Evolutionary conservation across 2,113 vertebrate genomes (phyloP).

Genomic region (Chiloscyllium plagiosum): DNA sequence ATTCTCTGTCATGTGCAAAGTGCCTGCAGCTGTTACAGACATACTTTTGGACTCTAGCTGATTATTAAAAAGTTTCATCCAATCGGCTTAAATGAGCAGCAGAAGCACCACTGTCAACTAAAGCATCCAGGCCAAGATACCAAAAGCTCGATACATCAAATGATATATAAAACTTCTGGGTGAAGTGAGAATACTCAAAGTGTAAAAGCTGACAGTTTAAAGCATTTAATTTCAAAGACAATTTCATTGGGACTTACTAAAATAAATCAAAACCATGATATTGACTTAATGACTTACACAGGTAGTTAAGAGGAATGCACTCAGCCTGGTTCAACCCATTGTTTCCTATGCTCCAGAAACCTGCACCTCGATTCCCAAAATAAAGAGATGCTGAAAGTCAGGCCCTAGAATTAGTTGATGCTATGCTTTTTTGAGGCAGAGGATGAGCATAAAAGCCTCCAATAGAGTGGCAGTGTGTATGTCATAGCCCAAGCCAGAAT

Average conservation of each 20-base stretch:
- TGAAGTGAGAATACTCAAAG: not conserved
- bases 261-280: not conserved
- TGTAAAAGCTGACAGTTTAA: not conserved
- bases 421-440: not conserved
- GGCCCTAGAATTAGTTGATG: not conserved
- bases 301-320: not conserved
- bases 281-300: not conserved
- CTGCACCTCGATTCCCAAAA: not conserved
- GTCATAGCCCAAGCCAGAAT: not conserved
- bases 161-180: not conserved
- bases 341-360: not conserved
- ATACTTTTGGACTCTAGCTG: conserved; percentile 3
- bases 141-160: not conserved
- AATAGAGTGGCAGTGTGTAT: not conserved
- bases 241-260: not conserved
- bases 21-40: not conserved
- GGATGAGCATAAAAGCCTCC: not conserved
- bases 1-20: not conserved
- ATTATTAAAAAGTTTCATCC: not conserved
- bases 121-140: not conserved
- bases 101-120: not conserved
- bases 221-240: not conserved
- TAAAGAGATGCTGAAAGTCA: not conserved
- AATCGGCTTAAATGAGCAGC: not conserved
- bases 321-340: not conserved